Conservation (phyloP, 2,888 invertebrate genomes). For the Polydrusus tereticollis region DNA sequence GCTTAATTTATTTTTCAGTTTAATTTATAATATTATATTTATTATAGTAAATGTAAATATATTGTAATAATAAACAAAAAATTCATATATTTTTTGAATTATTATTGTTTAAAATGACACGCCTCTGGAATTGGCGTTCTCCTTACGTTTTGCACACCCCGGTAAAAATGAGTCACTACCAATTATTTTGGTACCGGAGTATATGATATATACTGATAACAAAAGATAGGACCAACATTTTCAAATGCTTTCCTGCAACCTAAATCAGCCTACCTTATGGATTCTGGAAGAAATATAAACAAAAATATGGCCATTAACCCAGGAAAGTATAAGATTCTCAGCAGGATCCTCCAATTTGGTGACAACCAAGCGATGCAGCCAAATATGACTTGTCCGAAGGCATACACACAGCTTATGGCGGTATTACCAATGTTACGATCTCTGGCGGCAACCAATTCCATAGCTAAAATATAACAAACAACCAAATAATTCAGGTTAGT, state of each 20-base stretch:
- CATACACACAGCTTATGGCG: constrained; percentile 76
- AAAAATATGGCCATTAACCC: constrained; percentile 75
- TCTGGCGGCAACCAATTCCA: constrained; percentile 80
- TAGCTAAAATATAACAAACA: constrained; percentile 66
- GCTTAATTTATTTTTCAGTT: too few species aligned
- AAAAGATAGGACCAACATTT: too few species aligned
- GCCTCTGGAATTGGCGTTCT: too few species aligned
- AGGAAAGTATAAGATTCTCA: constrained; percentile 74
- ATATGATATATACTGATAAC: too few species aligned
- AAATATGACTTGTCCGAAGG: constrained; percentile 75
- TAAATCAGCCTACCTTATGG: constrained; percentile 59
- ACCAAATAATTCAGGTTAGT: constrained; percentile 13
- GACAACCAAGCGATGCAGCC: constrained; percentile 75
- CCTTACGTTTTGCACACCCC: too few species aligned
- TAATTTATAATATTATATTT: too few species aligned
- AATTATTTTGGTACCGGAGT: too few species aligned
- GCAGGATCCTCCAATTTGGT: constrained; percentile 75
- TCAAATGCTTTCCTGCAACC: too few species aligned
- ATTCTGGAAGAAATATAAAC: constrained; percentile 77
- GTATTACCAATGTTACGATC: constrained; percentile 78
- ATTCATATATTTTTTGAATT: too few species aligned
- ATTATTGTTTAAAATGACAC: too few species aligned
- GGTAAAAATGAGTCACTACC: too few species aligned
- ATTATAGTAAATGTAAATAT: neutral
- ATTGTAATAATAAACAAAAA: neutral